phyloP scores from a whole-genome alignment of 2,888 invertebrate genomes.

The Meandrusa payeni region DNA sequence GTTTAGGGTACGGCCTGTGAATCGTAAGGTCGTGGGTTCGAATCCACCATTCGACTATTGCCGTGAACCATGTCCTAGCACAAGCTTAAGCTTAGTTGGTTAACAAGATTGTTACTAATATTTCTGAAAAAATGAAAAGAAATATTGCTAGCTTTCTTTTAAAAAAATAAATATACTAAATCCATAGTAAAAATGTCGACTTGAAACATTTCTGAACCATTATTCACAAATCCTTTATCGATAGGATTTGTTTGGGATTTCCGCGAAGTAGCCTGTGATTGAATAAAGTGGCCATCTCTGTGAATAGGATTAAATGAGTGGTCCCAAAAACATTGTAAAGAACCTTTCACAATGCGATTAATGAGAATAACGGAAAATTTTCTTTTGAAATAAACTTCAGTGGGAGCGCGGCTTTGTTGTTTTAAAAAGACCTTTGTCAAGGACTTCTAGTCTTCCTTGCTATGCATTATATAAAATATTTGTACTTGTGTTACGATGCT shows the following conservation, averaged over 20 bases:
- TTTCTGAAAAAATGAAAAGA: too few species aligned
- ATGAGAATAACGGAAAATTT: background rate
- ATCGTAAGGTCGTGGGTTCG: too few species aligned
- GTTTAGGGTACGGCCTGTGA: too few species aligned
- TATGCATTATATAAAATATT: too few species aligned
- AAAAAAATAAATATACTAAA: too few species aligned
- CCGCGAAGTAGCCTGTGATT: constrained; percentile 13
- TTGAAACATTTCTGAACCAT: constrained; percentile 1
- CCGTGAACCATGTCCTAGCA: too few species aligned
- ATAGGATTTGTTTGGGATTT: constrained; percentile 17
- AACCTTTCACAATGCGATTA: constrained; percentile 4
- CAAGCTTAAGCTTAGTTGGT: too few species aligned
- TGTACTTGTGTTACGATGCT: too few species aligned
- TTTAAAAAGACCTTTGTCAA: background rate
- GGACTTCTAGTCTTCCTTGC: background rate
- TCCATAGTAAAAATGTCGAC: background rate
- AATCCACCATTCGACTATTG: too few species aligned
- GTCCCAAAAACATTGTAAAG: constrained; percentile 14
- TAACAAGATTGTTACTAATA: too few species aligned
- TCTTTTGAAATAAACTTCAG: background rate
- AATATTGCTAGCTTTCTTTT: too few species aligned
- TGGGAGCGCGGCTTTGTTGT: background rate
- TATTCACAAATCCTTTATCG: constrained; percentile 12
- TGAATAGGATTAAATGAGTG: constrained; percentile 19
- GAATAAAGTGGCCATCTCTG: constrained; percentile 13